A percentile compares a stretch with the other conserved stretches of the same genome.
Evolutionary conservation across 2,797 vertebrate species (phyloP).

Genomic region (Phrynocephalus forsythii): DNA sequence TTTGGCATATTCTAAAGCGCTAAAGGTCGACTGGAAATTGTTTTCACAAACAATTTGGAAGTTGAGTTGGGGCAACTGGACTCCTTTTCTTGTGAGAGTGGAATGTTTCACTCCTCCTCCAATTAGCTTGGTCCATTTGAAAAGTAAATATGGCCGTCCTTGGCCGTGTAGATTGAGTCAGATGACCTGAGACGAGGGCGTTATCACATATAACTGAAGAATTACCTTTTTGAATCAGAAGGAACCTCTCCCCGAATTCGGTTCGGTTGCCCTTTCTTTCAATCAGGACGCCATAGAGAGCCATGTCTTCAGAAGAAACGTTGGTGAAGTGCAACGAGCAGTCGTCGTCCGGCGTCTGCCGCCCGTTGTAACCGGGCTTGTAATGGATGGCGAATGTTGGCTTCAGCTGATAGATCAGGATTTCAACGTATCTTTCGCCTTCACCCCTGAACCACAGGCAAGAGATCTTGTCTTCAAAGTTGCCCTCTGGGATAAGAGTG

Average conservation of each 20-base stretch:
- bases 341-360: rapidly evolving
- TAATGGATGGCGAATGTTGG: rapidly evolving
- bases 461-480: background rate
- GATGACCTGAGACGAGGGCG: no score
- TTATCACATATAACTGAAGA: background rate
- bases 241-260: background rate
- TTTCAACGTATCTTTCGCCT: rapidly evolving
- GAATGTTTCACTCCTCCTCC: no score
- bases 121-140: no score
- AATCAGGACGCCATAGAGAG: background rate
- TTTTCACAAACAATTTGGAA: no score
- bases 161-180: no score
- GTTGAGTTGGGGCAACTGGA: no score
- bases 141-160: no score
- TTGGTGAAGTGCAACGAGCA: rapidly evolving
- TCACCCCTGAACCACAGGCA: background rate
- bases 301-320: background rate
- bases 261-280: rapidly evolving
- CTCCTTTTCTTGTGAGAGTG: no score
- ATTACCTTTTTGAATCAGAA: background rate
- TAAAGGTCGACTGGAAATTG: no score
- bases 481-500: background rate
- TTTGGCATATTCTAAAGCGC: no score
- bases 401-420: background rate
- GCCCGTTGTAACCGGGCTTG: rapidly evolving